A percentile compares a stretch with the other conserved stretches of the same genome.
Conservation (phyloP, 2,888 invertebrate species). For the Hydroisotoma schaefferi region DNA sequence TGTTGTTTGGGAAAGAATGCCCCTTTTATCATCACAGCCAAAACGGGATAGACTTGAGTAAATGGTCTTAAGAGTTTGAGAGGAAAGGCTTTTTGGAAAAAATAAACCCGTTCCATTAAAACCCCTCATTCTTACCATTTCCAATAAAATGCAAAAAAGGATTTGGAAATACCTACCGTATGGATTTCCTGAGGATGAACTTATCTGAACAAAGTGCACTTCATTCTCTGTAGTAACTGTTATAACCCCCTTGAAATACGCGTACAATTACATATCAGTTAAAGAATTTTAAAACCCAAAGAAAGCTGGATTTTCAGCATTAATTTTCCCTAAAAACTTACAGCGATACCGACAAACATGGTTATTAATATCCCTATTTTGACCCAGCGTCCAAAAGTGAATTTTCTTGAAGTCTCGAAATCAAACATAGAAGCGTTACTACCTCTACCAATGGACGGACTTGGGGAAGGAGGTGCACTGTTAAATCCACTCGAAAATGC, state of each 20-base stretch:
- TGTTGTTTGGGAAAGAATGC: constrained; percentile 60
- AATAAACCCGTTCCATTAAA: background rate
- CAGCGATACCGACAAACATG: constrained; percentile 34
- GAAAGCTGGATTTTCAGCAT: constrained; percentile 1
- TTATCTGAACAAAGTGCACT: constrained; percentile 31
- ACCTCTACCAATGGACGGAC: constrained; percentile 18
- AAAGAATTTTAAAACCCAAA: background rate
- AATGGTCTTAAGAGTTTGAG: constrained; percentile 24
- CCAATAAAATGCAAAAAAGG: background rate
- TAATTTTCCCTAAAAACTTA: constrained; percentile 30
- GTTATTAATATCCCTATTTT: constrained; percentile 37
- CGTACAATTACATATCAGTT: constrained; percentile 1
- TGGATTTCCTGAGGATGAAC: constrained; percentile 22
- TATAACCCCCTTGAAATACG: constrained; percentile 32
- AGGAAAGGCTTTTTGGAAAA: constrained; percentile 31
- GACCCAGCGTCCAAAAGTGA: constrained; percentile 37
- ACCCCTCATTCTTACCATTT: too few relatives aligned
- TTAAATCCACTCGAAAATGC: constrained; percentile 30
- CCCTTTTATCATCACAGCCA: constrained; percentile 60
- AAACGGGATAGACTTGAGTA: constrained; percentile 34
- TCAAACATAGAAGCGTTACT: constrained; percentile 36
- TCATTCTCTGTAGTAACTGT: constrained; percentile 36
- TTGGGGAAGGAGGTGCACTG: constrained; percentile 37
- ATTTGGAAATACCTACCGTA: constrained; percentile 22
- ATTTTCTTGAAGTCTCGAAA: constrained; percentile 28